Base-by-base conservation (phyloP, 2,797 vertebrate genomes). In the Sparidentex hasta region DNA sequence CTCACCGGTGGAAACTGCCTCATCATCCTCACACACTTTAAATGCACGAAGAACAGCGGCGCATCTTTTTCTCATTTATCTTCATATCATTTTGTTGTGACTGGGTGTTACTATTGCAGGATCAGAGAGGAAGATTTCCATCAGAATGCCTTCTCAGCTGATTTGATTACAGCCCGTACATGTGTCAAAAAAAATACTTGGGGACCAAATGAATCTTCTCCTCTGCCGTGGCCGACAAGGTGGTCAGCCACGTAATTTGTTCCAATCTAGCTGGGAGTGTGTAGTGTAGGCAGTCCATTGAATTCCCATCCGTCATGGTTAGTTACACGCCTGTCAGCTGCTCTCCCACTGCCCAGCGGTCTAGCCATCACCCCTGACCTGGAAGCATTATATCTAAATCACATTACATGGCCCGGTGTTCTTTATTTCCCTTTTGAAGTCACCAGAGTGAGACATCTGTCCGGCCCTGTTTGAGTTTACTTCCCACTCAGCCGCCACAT, bases 261-360 rank as follows among this genome's bases (percentile, higher is more conserved):
- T 82, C 85, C 87, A 23, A 48, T 91, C 87, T n/a, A 46, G 79
- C 88, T 86, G 70, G 47, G 57, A 90, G 88, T 87, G 88, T 90
- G 85, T 82, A 55, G 90, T 92, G 87, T 87, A 88, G 87, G 79
- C 90, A 95, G 89, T 95, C 93, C 92, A 94, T 95, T 95, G 93
- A 94, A 95, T 94, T 92, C 87, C 87, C 94, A 95, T 95, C 94
- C 92, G 94, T 96, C 95, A 95, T 94, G 95, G 92, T 95, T 95
- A 94, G 94, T 95, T 95, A 95, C 93, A 93, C 90, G 93, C 92
- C 84, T 96, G 94, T 95, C 95, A 95, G 94, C 93, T 93, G 93
- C 90, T 95, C 92, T 92, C 83, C 88, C 88, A 82, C 91, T 93
- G 93, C 91, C 94, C 93, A 89, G 94, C 91, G 29, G 92, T 92